Percentiles rank a stretch among this genome's conserved stretches.
phyloP scores from a whole-genome alignment of 2,888 invertebrate species.

The Harpagoxenus sublaevis region DNA sequence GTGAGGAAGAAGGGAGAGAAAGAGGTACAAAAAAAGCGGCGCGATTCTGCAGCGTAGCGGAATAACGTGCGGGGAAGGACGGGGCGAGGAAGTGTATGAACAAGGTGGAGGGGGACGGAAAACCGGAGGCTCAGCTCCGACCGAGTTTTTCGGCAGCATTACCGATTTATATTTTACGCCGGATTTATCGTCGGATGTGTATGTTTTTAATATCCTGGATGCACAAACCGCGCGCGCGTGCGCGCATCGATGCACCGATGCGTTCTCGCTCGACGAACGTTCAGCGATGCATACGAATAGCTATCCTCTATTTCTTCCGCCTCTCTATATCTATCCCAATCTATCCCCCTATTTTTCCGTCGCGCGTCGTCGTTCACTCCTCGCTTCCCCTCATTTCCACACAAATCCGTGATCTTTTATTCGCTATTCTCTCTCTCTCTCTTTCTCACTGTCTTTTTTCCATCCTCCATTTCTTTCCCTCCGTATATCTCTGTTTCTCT shows the following conservation, averaged over 20 bases:
- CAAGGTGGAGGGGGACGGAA: constrained; percentile 57
- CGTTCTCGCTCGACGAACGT: constrained; percentile 68
- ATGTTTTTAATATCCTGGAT: constrained; percentile 63
- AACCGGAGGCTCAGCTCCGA: constrained; percentile 59
- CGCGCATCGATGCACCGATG: constrained; percentile 51
- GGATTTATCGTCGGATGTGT: constrained; percentile 70
- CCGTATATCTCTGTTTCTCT: neutral
- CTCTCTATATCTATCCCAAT: neutral
- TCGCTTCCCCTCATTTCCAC: constrained; percentile 38
- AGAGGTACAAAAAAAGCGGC: neutral
- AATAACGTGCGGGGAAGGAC: constrained; percentile 23
- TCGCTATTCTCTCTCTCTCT: constrained; percentile 25
- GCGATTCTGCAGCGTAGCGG: constrained; percentile 15
- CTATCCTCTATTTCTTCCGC: neutral
- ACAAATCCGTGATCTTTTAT: constrained; percentile 47
- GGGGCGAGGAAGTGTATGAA: constrained; percentile 32
- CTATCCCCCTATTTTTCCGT: neutral
- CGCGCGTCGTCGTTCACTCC: neutral
- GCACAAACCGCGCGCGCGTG: constrained; percentile 52
- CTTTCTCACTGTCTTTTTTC: constrained; percentile 8
- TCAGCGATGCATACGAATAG: constrained; percentile 47
- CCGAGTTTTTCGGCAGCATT: constrained; percentile 72
- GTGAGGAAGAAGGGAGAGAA: neutral
- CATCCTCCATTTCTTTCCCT: neutral
- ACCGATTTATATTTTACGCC: constrained; percentile 75